Percentiles rank a stretch among this genome's conserved stretches.
Evolutionary conservation across 1,140 invertebrate genomes (phyloP).

Genomic region (Heterodera carotae): DNA sequence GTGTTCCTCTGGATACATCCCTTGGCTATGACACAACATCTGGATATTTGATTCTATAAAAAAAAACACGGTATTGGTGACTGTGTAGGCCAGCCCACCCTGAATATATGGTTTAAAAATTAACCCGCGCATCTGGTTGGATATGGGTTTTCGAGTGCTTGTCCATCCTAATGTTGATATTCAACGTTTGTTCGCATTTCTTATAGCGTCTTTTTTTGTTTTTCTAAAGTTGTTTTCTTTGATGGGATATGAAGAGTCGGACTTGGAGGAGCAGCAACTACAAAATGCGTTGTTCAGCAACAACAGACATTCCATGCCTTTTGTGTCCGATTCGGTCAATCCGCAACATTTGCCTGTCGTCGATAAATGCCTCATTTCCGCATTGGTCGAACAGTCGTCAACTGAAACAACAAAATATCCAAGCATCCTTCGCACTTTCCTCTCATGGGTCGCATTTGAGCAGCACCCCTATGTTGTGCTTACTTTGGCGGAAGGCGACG

Average conservation of each 20-base stretch:
- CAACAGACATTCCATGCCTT: neutral
- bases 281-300: neutral
- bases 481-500: slow-evolving; percentile 21
- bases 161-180: too few species aligned
- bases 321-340: neutral
- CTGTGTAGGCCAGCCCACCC: too few species aligned
- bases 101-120: too few species aligned
- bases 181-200: too few species aligned
- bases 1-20: too few species aligned
- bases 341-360: neutral
- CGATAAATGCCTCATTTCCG: neutral
- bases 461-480: neutral
- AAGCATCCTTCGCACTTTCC: neutral
- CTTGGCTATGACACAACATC: too few species aligned
- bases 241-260: neutral
- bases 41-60: too few species aligned
- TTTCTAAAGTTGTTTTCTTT: neutral
- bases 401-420: neutral
- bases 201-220: too few species aligned
- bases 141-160: too few species aligned
- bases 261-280: neutral
- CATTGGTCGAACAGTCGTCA: neutral
- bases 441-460: neutral
- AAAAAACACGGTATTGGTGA: too few species aligned
- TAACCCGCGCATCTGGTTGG: too few species aligned